Evolutionary conservation across 2,888 invertebrate species (phyloP).

Genomic region (Syrphus vitripennis): DNA sequence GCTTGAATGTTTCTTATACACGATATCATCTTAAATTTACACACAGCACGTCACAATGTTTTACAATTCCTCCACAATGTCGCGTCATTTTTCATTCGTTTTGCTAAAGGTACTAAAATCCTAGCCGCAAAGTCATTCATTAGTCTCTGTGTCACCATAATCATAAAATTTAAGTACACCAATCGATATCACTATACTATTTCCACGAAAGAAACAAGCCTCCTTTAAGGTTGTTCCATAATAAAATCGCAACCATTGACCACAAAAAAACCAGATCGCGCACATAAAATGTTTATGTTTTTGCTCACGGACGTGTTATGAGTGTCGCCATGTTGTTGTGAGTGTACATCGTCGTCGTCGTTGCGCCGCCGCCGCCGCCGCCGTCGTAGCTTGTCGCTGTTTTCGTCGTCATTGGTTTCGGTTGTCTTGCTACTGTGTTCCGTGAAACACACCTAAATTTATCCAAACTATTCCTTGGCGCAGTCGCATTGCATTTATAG

Average conservation of each 20-base stretch:
- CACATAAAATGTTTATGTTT: constrained; percentile 32
- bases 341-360: neutral
- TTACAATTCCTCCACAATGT: neutral
- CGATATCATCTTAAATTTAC: neutral
- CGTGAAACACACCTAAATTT: constrained; percentile 44
- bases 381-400: neutral
- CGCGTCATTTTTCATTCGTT: constrained; percentile 5
- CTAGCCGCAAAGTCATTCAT: constrained; percentile 35
- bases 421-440: constrained; percentile 47
- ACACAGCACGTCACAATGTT: constrained; percentile 12
- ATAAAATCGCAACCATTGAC: neutral
- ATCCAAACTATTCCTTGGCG: neutral
- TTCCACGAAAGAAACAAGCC: constrained; percentile 30
- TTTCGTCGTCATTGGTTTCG: neutral
- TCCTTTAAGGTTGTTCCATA: constrained; percentile 28
- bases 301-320: constrained; percentile 30
- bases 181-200: constrained; percentile 37
- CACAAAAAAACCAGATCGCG: constrained; percentile 46
- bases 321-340: constrained; percentile 8
- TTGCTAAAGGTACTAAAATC: neutral
- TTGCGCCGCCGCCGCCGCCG: neutral
- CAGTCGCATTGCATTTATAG: constrained; percentile 10
- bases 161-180: constrained; percentile 59
- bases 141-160: constrained; percentile 59
- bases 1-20: neutral